phyloP scores from a whole-genome alignment of 2,113 vertebrate species.

The Coreoperca whiteheadi region DNA sequence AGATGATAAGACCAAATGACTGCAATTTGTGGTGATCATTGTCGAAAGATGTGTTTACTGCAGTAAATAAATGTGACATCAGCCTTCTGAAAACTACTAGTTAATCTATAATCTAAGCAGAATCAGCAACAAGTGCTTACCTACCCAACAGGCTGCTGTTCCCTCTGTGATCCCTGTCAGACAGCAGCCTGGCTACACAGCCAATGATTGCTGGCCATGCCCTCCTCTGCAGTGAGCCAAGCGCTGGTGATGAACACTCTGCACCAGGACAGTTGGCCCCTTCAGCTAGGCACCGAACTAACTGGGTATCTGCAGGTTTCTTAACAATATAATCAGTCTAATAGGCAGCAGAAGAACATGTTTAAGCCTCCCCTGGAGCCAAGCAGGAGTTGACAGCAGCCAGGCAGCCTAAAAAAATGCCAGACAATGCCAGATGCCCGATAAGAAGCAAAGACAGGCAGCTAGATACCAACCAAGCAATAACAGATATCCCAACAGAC shows the following conservation, averaged over 20 bases:
- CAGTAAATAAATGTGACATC: background rate
- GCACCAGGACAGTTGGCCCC: background rate
- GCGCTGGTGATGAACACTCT: slow-evolving; percentile 6
- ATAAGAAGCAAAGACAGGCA: slow-evolving; percentile 54
- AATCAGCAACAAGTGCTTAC: background rate
- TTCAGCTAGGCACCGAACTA: background rate
- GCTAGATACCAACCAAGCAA: slow-evolving; percentile 25
- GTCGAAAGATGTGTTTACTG: background rate
- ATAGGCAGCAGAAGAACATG: background rate
- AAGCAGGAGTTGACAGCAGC: slow-evolving; percentile 16
- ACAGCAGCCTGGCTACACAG: background rate
- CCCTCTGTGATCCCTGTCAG: background rate
- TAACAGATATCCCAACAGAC: slow-evolving; percentile 53
- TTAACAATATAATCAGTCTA: background rate
- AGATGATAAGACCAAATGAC: background rate
- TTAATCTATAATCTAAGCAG: background rate
- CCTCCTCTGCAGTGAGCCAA: slow-evolving; percentile 12
- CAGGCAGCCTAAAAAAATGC: slow-evolving; percentile 30
- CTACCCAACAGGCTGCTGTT: background rate
- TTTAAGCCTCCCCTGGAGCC: slow-evolving; percentile 6
- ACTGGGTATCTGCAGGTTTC: background rate
- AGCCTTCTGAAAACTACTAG: background rate
- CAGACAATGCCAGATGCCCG: slow-evolving; percentile 48
- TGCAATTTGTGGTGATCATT: background rate
- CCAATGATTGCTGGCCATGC: background rate